Evolutionary conservation across 2,888 invertebrate genomes (phyloP).

Genomic region (Melieria picta): DNA sequence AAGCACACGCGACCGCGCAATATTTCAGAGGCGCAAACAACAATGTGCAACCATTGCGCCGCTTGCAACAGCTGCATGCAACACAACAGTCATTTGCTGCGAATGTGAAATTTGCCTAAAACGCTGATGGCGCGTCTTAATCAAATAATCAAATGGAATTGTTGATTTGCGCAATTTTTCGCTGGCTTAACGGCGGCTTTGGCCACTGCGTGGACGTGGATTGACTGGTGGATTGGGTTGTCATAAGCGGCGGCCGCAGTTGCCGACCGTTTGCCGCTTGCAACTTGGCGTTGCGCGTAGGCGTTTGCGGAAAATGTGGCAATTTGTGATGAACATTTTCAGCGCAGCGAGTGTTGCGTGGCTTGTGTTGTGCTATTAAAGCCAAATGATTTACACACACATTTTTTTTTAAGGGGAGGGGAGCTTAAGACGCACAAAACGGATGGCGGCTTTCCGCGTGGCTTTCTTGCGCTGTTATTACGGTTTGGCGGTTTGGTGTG

Average conservation of each 20-base stretch:
- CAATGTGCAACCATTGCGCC: not conserved
- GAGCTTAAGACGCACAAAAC: too few relatives aligned
- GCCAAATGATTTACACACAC: constrained; percentile 8
- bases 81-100: constrained; percentile 19
- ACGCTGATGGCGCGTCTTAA: constrained; percentile 27
- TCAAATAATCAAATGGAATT: constrained; percentile 37
- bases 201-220: not conserved
- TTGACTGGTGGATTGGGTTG: too few relatives aligned
- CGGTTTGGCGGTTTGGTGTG: too few relatives aligned
- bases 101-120: constrained; percentile 23
- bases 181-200: constrained; percentile 17
- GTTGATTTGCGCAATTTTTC: constrained; percentile 35
- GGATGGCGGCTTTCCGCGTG: too few relatives aligned
- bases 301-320: constrained; percentile 37
- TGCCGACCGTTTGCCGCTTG: not conserved
- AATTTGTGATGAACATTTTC: constrained; percentile 24
- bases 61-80: not conserved
- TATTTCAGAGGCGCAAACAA: constrained; percentile 16
- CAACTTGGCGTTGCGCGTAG: constrained; percentile 2
- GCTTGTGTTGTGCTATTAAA: not conserved
- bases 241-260: not conserved
- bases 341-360: constrained; percentile 1
- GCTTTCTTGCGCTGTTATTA: too few relatives aligned
- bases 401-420: not conserved
- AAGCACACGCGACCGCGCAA: constrained; percentile 16